phyloP scores from a whole-genome alignment of 2,113 vertebrate genomes.

The Xiphorhynchus elegans region DNA sequence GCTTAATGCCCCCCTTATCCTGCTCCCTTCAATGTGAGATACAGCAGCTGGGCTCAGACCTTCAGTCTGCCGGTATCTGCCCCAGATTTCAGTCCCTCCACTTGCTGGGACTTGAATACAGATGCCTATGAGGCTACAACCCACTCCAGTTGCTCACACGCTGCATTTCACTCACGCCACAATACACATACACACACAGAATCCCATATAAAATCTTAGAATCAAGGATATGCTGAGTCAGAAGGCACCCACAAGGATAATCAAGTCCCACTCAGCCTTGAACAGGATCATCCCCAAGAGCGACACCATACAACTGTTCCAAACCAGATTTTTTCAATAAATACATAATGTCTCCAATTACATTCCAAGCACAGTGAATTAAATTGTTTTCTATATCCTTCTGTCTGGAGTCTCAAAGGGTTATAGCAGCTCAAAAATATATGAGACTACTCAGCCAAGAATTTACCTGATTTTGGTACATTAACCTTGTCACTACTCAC shows the following conservation, averaged over 20 bases:
- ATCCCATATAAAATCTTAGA: neutral
- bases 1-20: neutral
- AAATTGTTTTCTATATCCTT: too few relatives aligned
- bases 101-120: neutral
- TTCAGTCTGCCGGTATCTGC: neutral
- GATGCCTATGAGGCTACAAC: neutral
- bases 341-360: too few relatives aligned
- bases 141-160: neutral
- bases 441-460: too few relatives aligned
- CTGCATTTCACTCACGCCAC: neutral
- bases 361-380: too few relatives aligned
- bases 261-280: neutral
- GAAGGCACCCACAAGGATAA: neutral
- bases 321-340: too few relatives aligned
- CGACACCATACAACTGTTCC: neutral
- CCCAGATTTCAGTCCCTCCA: neutral
- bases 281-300: neutral
- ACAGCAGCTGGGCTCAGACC: neutral
- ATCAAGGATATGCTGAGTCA: neutral
- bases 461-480: too few relatives aligned
- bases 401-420: too few relatives aligned
- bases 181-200: neutral
- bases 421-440: too few relatives aligned
- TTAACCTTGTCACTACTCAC: too few relatives aligned
- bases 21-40: neutral